Conservation (phyloP, 2,888 invertebrate species). For the Cerastis rubricosa region DNA sequence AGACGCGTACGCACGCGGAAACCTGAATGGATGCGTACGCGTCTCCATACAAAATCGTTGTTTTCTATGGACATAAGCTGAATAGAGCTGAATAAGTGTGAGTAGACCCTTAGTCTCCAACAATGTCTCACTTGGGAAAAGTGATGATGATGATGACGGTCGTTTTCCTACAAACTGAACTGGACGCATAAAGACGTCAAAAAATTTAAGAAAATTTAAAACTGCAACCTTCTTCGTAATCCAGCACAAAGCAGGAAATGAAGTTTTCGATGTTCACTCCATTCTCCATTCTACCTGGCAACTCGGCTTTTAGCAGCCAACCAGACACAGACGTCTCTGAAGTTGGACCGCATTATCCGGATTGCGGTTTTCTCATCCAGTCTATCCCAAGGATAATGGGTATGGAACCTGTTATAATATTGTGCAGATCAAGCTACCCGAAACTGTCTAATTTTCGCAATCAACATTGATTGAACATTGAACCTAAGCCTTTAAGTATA, state of each 20-base stretch:
- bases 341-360: constrained; percentile 43
- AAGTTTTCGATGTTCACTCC: background rate
- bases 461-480: no score
- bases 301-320: background rate
- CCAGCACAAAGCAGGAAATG: background rate
- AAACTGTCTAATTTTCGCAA: no score
- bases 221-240: background rate
- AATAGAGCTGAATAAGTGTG: no score
- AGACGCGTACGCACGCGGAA: no score
- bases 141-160: background rate
- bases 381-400: background rate
- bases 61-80: no score
- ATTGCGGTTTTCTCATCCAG: constrained; percentile 10
- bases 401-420: background rate
- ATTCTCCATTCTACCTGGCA: background rate
- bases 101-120: no score
- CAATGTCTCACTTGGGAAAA: background rate
- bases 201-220: background rate
- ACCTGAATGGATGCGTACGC: no score
- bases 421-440: no score
- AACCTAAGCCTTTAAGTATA: no score
- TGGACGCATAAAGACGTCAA: background rate
- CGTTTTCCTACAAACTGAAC: background rate
- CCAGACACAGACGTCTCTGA: constrained; percentile 42
- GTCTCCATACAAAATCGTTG: no score